Evolutionary conservation across 2,797 vertebrate genomes (phyloP), one percentile per base, ranked within the genome.

Genomic region (Acanthopagrus latus): DNA sequence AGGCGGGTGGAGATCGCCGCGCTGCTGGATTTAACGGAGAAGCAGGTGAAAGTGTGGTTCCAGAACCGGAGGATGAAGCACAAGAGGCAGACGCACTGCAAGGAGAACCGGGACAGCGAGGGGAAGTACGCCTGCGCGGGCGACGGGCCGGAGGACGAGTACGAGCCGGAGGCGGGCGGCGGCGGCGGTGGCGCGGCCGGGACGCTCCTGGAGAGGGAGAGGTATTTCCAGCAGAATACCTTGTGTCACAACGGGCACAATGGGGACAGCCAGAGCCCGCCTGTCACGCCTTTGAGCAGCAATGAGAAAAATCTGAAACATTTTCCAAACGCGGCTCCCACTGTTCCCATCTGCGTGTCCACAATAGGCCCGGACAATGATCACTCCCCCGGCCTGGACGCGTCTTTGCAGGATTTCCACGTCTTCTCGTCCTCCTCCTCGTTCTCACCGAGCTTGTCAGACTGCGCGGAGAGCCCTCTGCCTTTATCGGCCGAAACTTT

Each of bases 31-130:
- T 93, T 99, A 91, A 97, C 97, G 0, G 98, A 99, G 91, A 96
- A 98, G 91, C 98, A 99, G 94, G 97, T 99, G 48, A 99, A 99
- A 93, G 97, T 99, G 76, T 99, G 98, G 98, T 99, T 99, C 86
- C 98, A 99, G 92, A 99, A 99, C 94, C 92, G 98, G 65, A 95
- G 98, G 88, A 99, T 99, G 98, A 99, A 99, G 68, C 97, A 98
- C 95, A 99, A 99, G 90, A 94, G 97, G 72, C 97, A 99, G 91
- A 98, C 96, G 1, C 97, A 98, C 77, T 96, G 96, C 91, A 99
- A 99, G 81, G 98, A 99, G 92, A 99, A 98, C 89, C 96, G 97
- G 64, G 95, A 97, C 94, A 88, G 94, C 4, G 97, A 98, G 27
- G 97, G 96, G 41, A 97, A 96, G 89, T 94, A 94, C 79, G 95